These are phyloP conservation scores for Adelosebastes latens DNA, from an alignment of 2,797 vertebrate species.

Conservation along the genomic window DNA sequence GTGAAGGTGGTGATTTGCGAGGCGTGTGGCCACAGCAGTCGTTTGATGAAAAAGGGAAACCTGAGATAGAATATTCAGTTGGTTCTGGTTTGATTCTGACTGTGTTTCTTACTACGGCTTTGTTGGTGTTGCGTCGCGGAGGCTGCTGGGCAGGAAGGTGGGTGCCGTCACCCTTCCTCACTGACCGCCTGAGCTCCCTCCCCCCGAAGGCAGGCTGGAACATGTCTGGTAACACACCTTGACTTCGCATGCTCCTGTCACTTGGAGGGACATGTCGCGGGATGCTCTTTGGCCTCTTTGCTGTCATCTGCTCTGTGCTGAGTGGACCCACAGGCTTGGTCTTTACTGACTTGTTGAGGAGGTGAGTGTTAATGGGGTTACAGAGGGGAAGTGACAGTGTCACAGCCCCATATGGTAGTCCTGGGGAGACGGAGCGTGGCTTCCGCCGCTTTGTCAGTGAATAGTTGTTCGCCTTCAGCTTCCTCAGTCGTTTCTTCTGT, in stretches of 20 bases:
- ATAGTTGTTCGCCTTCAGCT: conserved; percentile 86
- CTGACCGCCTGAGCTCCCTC: conserved; percentile 69
- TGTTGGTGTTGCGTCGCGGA: conserved; percentile 23
- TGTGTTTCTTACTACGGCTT: conserved; percentile 44
- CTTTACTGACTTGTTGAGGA: conserved; percentile 74
- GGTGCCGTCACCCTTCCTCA: conserved; percentile 48
- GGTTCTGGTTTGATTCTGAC: conserved; percentile 80
- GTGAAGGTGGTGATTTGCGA: conserved; percentile 18
- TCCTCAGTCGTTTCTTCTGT: conserved; percentile 86
- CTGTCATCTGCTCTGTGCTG: conserved; percentile 17
- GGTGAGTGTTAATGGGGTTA: conserved; percentile 71
- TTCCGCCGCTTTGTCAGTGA: conserved; percentile 82
- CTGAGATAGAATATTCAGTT: conserved; percentile 71
- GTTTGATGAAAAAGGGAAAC: conserved; percentile 38
- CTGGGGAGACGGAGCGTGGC: conserved; percentile 64
- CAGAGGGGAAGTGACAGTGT: conserved; percentile 80
- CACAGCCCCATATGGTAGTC: conserved; percentile 41
- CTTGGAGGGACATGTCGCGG: conserved; percentile 56
- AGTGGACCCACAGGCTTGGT: conserved; percentile 53
- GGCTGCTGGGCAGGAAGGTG: conserved; percentile 40
- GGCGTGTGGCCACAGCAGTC: neutral
- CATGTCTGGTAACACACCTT: conserved; percentile 64
- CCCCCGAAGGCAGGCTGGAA: conserved; percentile 58
- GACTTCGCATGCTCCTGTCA: conserved; percentile 80
- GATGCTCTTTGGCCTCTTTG: conserved; percentile 54